phyloP scores from a whole-genome alignment of 2,888 invertebrate genomes.

The Electrophaes corylata region DNA sequence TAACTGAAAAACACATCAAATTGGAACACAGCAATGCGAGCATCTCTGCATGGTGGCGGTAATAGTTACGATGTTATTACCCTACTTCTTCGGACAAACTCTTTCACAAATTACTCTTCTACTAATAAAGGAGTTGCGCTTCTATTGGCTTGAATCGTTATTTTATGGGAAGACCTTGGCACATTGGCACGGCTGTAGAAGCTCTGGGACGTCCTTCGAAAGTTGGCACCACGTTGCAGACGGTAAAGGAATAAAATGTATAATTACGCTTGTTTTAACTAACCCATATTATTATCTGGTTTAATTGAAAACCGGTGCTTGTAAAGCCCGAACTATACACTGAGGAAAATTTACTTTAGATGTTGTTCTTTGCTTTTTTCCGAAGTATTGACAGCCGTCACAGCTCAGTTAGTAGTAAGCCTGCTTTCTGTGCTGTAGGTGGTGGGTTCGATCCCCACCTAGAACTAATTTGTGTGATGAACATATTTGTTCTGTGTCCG shows the following conservation, averaged over 20 bases:
- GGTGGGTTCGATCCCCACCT: no score
- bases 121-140: conserved; percentile 1
- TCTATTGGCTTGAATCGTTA: conserved; percentile 5
- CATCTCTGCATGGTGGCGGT: neutral
- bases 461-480: no score
- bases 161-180: conserved; percentile 23
- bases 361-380: conserved; percentile 5
- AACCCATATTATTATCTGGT: conserved; percentile 11
- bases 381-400: no score
- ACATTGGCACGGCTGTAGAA: conserved; percentile 25
- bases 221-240: conserved; percentile 18
- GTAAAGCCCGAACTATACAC: conserved; percentile 12
- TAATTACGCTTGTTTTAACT: conserved; percentile 11
- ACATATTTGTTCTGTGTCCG: no score
- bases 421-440: no score
- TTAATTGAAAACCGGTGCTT: conserved; percentile 7
- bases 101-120: neutral
- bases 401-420: no score
- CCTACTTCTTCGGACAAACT: neutral
- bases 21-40: neutral
- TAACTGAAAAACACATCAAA: neutral
- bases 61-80: neutral
- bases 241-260: conserved; percentile 17
- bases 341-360: conserved; percentile 5
- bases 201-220: conserved; percentile 22